A percentile compares a stretch with the other conserved stretches of the same genome.
Evolutionary conservation across 1,140 invertebrate genomes (phyloP).

Genomic region (Oryzaephilus surinamensis): DNA sequence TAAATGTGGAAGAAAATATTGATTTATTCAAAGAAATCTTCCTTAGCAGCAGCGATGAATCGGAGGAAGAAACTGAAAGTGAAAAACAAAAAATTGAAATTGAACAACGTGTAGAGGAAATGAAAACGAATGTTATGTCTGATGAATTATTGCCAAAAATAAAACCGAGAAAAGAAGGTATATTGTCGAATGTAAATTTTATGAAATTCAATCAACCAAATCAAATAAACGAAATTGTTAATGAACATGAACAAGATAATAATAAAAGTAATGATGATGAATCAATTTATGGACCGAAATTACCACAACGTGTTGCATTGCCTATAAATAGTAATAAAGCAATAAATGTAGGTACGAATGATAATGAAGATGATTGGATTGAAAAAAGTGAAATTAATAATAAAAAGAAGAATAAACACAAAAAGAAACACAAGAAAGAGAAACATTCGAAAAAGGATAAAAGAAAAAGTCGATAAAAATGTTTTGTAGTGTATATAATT

Average conservation of each 20-base stretch:
- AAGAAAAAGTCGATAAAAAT: background rate
- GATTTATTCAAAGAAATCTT: slow-evolving; percentile 34
- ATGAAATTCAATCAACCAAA: slow-evolving; percentile 12
- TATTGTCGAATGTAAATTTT: slow-evolving; percentile 30
- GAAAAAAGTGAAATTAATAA: slow-evolving; percentile 22
- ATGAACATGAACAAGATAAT: slow-evolving; percentile 4
- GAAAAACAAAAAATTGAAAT: slow-evolving; percentile 11
- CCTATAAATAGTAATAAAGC: background rate
- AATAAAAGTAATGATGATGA: slow-evolving; percentile 1
- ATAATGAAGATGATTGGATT: slow-evolving; percentile 27
- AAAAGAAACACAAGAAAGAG: slow-evolving; percentile 22
- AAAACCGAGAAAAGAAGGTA: slow-evolving; percentile 31
- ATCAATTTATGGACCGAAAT: slow-evolving; percentile 27
- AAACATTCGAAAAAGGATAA: slow-evolving; percentile 11
- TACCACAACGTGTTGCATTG: slow-evolving; percentile 16
- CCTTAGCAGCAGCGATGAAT: slow-evolving; percentile 31
- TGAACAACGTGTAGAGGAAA: slow-evolving; percentile 16
- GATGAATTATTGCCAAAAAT: slow-evolving; percentile 31
- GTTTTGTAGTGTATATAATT: too few species aligned
- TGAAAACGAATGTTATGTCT: slow-evolving; percentile 21
- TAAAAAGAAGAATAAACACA: slow-evolving; percentile 18
- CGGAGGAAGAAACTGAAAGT: slow-evolving; percentile 24
- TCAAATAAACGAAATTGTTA: slow-evolving; percentile 2
- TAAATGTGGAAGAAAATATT: slow-evolving; percentile 29
- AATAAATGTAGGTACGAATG: background rate